phyloP scores from a whole-genome alignment of 2,797 vertebrate genomes.

The Siniperca obscura region DNA sequence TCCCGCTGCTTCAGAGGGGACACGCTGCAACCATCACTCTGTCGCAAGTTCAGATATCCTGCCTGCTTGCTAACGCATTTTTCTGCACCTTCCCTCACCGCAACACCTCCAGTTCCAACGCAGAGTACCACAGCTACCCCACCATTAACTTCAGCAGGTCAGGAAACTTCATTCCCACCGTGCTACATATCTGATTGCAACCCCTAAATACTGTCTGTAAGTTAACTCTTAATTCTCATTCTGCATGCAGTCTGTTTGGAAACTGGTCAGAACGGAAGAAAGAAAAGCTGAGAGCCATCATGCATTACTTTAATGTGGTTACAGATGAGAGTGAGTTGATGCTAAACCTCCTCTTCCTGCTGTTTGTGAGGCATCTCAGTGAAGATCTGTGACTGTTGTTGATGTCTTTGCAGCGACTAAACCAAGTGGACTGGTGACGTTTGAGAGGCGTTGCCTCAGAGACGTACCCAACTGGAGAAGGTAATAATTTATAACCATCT shows the following conservation, averaged over 20 bases:
- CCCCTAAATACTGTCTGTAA: not conserved
- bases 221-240: not conserved
- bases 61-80: conserved; percentile 85
- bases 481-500: conserved; percentile 44
- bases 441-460: conserved; percentile 70
- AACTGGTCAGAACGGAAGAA: conserved; percentile 14
- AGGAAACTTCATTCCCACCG: accelerated
- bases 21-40: conserved; percentile 65
- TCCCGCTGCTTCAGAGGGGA: conserved; percentile 76
- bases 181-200: accelerated
- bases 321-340: conserved; percentile 59
- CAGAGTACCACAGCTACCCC: conserved; percentile 79
- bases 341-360: not conserved
- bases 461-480: conserved; percentile 41
- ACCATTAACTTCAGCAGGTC: conserved; percentile 85
- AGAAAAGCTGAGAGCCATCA: conserved; percentile 81
- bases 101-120: conserved; percentile 35
- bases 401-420: conserved; percentile 42
- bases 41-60: conserved; percentile 82
- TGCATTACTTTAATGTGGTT: conserved; percentile 80
- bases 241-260: conserved; percentile 74
- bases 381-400: conserved; percentile 1
- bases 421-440: conserved; percentile 80
- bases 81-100: conserved; percentile 86
- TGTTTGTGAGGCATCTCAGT: accelerated